phyloP scores from a whole-genome alignment of 2,888 invertebrate genomes.

The Nymphalis polychloros region DNA sequence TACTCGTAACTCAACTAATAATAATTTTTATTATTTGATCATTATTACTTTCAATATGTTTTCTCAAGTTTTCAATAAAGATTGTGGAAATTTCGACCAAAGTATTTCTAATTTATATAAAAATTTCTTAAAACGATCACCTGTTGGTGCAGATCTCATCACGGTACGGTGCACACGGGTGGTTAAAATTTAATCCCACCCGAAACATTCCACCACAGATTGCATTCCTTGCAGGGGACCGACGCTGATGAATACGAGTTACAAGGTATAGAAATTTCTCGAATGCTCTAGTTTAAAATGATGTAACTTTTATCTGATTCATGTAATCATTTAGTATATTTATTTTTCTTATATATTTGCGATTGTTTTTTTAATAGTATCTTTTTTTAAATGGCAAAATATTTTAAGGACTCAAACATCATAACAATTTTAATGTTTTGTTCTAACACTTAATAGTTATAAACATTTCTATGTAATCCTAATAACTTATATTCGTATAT shows the following conservation, averaged over 20 bases:
- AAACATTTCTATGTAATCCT: no score
- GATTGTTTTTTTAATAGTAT: no score
- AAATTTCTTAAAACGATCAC: constrained; percentile 31
- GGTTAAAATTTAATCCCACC: constrained; percentile 71
- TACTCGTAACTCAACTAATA: no score
- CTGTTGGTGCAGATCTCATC: constrained; percentile 40
- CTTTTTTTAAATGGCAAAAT: no score
- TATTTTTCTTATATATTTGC: not conserved
- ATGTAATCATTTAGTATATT: no score
- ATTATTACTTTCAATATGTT: no score
- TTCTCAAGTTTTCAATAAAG: no score
- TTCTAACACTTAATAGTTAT: no score
- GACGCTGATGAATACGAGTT: constrained; percentile 52
- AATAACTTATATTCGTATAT: no score
- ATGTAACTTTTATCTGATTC: constrained; percentile 11
- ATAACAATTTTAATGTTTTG: no score
- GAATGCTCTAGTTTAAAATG: constrained; percentile 18
- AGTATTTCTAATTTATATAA: constrained; percentile 9
- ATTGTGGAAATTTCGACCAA: not conserved
- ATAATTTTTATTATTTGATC: no score
- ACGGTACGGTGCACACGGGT: constrained; percentile 47
- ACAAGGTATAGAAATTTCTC: constrained; percentile 31
- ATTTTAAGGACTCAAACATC: no score
- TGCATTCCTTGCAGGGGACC: constrained; percentile 68
- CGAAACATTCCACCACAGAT: constrained; percentile 72